Conservation (phyloP, 1,140 invertebrate species). For the Rhynchophorus ferrugineus region DNA sequence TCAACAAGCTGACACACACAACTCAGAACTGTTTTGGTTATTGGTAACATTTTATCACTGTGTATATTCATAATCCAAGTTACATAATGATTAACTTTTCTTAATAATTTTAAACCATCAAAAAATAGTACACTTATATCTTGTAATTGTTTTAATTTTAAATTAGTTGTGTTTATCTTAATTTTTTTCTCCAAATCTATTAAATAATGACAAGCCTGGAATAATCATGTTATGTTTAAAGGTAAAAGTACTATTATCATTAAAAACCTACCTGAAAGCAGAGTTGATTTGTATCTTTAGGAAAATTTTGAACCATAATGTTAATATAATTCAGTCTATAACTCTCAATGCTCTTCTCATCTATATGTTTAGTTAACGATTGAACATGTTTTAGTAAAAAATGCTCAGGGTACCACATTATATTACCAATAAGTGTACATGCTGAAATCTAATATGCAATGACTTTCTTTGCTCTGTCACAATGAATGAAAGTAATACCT, state of each 20-base stretch:
- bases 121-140: constrained; percentile 52
- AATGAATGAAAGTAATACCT: constrained; percentile 52
- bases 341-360: constrained; percentile 53
- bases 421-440: constrained; percentile 64
- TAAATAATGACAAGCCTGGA: constrained; percentile 50
- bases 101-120: constrained; percentile 57
- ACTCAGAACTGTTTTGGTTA: constrained; percentile 69
- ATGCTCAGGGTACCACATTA: constrained; percentile 72
- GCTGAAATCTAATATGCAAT: constrained; percentile 51
- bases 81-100: constrained; percentile 55
- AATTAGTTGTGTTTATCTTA: constrained; percentile 46
- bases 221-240: constrained; percentile 20
- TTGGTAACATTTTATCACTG: constrained; percentile 61
- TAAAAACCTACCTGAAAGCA: constrained; percentile 42
- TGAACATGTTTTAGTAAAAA: constrained; percentile 61
- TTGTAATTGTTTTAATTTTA: constrained; percentile 54
- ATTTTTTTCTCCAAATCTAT: constrained; percentile 52
- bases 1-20: constrained; percentile 75
- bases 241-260: constrained; percentile 1
- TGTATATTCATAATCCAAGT: constrained; percentile 76
- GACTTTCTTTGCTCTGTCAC: constrained; percentile 6
- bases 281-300: constrained; percentile 49
- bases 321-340: constrained; percentile 51
- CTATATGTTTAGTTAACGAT: constrained; percentile 49
- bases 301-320: constrained; percentile 49